These are phyloP conservation scores for Drosophila azteca DNA, from an alignment of 1,140 invertebrate genomes.

Conservation along the genomic window DNA sequence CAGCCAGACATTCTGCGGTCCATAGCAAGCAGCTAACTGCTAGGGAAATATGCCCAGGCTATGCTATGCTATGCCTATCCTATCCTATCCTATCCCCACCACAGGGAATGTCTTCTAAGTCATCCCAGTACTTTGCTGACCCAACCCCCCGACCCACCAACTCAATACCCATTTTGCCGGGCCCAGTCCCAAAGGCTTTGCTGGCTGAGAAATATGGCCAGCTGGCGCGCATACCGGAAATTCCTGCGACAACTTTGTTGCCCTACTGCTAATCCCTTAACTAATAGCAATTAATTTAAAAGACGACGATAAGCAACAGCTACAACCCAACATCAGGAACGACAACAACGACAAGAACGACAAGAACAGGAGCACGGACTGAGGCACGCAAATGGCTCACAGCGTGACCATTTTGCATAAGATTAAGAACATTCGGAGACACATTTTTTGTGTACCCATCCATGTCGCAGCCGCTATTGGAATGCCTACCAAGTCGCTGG, in stretches of 20 bases:
- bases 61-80: too few relatives aligned
- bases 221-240: conserved; percentile 78
- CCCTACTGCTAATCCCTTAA: conserved; percentile 80
- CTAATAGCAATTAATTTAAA: conserved; percentile 84
- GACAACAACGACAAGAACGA: conserved; percentile 35
- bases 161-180: too few relatives aligned
- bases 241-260: conserved; percentile 79
- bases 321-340: conserved; percentile 48
- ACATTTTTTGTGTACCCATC: conserved; percentile 65
- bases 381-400: conserved; percentile 76
- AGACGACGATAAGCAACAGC: conserved; percentile 77
- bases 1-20: conserved; percentile 52
- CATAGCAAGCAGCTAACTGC: conserved; percentile 48
- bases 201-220: conserved; percentile 66
- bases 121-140: conserved; percentile 22
- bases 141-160: conserved; percentile 5
- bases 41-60: conserved; percentile 48
- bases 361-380: too few relatives aligned
- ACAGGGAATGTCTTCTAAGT: conserved; percentile 7
- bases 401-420: conserved; percentile 82
- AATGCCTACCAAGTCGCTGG: conserved; percentile 15
- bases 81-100: conserved; percentile 1
- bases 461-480: conserved; percentile 30
- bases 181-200: conserved; percentile 35
- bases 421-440: conserved; percentile 78